Evolutionary conservation across 2,113 vertebrate species (phyloP).

Genomic region (Antigone vipio): DNA sequence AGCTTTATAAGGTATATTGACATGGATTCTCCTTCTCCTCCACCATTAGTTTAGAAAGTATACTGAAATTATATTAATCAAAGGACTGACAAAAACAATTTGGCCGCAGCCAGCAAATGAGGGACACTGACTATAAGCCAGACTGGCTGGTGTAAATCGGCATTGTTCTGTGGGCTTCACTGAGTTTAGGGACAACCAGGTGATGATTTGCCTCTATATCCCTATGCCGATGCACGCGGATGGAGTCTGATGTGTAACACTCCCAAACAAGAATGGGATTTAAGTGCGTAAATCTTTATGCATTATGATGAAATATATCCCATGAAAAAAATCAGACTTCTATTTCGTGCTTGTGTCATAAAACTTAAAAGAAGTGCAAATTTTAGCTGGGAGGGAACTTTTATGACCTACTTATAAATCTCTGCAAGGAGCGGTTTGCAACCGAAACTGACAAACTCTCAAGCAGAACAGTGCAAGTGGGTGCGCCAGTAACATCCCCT

Average conservation of each 20-base stretch:
- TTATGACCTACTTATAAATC: conserved; percentile 62
- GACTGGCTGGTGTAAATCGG: background rate
- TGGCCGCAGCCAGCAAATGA: background rate
- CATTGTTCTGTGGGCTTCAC: background rate
- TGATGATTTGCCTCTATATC: background rate
- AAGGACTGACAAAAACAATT: background rate
- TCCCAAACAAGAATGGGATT: background rate
- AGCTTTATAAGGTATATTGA: background rate
- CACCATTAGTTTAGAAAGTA: background rate
- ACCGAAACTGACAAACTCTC: conserved; percentile 42
- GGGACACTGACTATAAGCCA: background rate
- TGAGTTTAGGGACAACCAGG: background rate
- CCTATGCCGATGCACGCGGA: background rate
- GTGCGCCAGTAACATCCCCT: conserved; percentile 15
- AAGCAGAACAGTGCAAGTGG: background rate
- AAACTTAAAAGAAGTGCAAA: conserved; percentile 66
- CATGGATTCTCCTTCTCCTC: background rate
- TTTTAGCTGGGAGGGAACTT: conserved; percentile 52
- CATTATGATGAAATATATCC: conserved; percentile 17
- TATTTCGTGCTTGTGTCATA: conserved; percentile 35
- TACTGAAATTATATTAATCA: background rate
- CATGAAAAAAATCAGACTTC: background rate
- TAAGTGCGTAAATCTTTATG: background rate
- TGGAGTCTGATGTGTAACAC: background rate
- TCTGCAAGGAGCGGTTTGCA: conserved; percentile 39